Evolutionary conservation across 1,140 invertebrate genomes (phyloP).

Genomic region (Agraylea sexmaculata): DNA sequence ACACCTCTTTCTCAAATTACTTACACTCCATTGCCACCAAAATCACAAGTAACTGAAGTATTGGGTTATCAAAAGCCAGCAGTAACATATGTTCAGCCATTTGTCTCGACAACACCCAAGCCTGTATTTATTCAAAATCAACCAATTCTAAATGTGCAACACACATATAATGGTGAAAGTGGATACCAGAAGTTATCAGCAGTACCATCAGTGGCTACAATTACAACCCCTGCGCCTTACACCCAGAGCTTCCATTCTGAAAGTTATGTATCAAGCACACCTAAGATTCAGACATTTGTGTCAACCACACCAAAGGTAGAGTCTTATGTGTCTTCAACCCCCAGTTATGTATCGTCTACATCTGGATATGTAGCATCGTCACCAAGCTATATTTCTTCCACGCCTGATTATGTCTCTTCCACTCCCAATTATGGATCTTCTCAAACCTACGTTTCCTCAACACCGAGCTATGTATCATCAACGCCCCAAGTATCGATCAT

Average conservation of each 20-base stretch:
- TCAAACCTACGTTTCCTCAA: no score
- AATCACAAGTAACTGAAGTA: constrained; percentile 32
- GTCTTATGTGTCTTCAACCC: no score
- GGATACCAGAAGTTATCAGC: constrained; percentile 10
- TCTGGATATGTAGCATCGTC: no score
- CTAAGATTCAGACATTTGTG: no score
- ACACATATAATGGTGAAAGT: constrained; percentile 12
- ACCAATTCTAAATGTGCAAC: constrained; percentile 12
- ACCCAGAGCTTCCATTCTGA: no score
- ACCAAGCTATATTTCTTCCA: no score
- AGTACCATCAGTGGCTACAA: constrained; percentile 8
- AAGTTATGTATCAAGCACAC: no score
- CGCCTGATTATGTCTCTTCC: no score
- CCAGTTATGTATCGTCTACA: constrained; percentile 4
- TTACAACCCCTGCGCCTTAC: no score
- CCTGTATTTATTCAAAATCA: constrained; percentile 22
- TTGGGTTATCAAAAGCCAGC: constrained; percentile 32
- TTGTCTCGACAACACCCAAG: constrained; percentile 28
- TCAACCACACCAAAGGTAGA: no score
- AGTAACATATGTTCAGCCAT: constrained; percentile 32
- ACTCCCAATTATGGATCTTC: constrained; percentile 13
- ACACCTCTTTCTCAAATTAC: constrained; percentile 10
- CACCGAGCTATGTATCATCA: constrained; percentile 16
- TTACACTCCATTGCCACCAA: constrained; percentile 28
- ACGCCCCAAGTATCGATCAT: constrained; percentile 15